These are phyloP conservation scores for Cryptophagus acutangulus DNA, from an alignment of 2,888 invertebrate species.

Conservation along the genomic window DNA sequence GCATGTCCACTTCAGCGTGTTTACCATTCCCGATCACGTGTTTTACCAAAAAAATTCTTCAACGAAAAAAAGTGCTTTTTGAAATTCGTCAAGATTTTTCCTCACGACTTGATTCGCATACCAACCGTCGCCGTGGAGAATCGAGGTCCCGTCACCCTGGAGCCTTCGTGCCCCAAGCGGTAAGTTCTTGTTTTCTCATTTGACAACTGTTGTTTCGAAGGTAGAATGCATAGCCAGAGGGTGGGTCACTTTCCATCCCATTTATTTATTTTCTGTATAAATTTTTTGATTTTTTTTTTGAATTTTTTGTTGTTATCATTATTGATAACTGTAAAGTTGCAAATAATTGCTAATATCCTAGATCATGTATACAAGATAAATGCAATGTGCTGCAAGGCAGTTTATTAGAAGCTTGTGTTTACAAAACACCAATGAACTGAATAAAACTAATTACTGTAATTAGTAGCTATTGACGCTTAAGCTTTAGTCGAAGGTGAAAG, in stretches of 20 bases:
- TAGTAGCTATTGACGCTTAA: no score
- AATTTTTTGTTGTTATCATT: no score
- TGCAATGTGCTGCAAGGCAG: no score
- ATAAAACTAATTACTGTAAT: no score
- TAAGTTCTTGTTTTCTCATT: conserved; percentile 27
- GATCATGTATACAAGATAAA: no score
- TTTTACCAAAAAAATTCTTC: not conserved
- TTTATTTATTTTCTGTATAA: conserved; percentile 7
- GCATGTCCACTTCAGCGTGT: not conserved
- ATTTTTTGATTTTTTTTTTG: no score
- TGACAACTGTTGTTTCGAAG: conserved; percentile 17
- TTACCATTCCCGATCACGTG: not conserved
- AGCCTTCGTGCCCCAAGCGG: conserved; percentile 46
- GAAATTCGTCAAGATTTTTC: conserved; percentile 36
- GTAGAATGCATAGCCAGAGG: conserved; percentile 21
- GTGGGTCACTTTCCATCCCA: conserved; percentile 23
- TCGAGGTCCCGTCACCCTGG: conserved; percentile 43
- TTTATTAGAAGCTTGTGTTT: no score
- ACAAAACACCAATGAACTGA: no score
- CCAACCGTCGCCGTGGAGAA: conserved; percentile 38
- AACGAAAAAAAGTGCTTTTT: not conserved
- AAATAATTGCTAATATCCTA: no score
- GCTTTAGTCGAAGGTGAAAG: no score
- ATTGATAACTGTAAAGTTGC: no score
- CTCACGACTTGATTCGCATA: conserved; percentile 35